These are phyloP conservation scores for Tragopan temminckii DNA, from an alignment of 2,797 vertebrate species.

Conservation along the genomic window DNA sequence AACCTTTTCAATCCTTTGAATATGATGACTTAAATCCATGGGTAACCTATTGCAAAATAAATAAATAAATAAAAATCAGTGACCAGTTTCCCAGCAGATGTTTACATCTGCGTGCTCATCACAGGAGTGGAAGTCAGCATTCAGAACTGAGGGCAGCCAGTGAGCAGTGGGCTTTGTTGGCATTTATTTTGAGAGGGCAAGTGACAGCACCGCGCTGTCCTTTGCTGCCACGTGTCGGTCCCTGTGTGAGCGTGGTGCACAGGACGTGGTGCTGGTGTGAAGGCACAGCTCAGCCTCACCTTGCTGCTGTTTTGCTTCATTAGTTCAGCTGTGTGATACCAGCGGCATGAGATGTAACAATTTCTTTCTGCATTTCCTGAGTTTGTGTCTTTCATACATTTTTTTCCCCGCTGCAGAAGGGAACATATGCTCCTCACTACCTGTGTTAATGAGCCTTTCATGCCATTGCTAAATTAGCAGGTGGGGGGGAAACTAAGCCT, in stretches of 20 bases:
- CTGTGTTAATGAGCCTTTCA: background rate
- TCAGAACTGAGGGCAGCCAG: background rate
- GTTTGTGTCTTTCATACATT: background rate
- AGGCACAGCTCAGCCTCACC: background rate
- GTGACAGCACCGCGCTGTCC: accelerated
- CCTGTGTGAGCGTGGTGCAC: accelerated
- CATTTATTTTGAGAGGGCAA: background rate
- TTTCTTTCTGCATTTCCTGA: background rate
- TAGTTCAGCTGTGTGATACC: background rate
- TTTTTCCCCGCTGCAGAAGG: background rate
- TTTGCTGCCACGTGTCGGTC: background rate
- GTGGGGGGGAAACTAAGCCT: background rate
- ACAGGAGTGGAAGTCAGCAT: too few relatives aligned
- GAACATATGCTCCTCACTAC: background rate
- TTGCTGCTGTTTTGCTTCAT: background rate
- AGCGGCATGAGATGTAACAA: background rate
- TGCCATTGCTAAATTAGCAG: background rate
- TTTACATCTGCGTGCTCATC: background rate
- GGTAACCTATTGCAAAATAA: background rate
- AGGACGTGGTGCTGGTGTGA: background rate
- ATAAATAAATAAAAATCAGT: background rate
- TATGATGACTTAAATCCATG: background rate
- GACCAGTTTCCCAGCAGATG: background rate
- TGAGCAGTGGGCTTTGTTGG: background rate
- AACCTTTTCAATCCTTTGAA: background rate